Conservation (phyloP, 2,113 vertebrate species). For the Alectura lathami region DNA sequence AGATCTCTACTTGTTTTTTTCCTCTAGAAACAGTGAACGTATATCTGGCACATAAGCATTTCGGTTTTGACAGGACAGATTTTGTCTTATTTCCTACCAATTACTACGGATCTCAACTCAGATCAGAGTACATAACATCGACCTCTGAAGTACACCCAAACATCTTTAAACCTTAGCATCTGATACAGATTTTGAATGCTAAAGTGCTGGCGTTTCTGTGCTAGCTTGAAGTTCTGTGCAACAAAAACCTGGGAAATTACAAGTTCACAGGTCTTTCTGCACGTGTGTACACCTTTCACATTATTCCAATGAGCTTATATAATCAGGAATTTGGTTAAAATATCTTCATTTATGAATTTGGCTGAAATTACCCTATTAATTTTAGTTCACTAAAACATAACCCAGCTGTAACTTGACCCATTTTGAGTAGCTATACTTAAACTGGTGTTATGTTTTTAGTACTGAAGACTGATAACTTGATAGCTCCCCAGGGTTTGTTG, state of each 20-base stretch:
- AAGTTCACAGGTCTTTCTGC: background rate
- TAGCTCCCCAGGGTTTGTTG: slow-evolving; percentile 72
- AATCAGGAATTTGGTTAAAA: slow-evolving; percentile 20
- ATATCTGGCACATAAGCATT: background rate
- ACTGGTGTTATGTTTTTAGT: slow-evolving; percentile 69
- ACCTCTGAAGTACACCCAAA: background rate
- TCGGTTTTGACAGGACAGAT: slow-evolving; percentile 10
- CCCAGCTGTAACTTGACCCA: slow-evolving; percentile 67
- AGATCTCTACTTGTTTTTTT: background rate
- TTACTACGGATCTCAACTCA: background rate
- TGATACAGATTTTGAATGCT: background rate
- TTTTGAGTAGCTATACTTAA: slow-evolving; percentile 72
- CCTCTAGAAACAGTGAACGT: background rate
- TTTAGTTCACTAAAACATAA: slow-evolving; percentile 65
- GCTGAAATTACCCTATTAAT: slow-evolving; percentile 57
- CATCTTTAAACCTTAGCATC: background rate
- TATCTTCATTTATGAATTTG: slow-evolving; percentile 10
- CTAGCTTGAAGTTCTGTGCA: background rate
- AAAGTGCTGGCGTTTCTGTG: background rate
- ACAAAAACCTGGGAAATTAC: background rate
- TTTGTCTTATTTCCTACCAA: background rate
- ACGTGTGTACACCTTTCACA: background rate
- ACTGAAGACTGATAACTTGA: slow-evolving; percentile 77
- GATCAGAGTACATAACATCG: background rate
- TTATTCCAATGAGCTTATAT: background rate